Evolutionary conservation across 2,797 vertebrate genomes (phyloP).

Genomic region (Melanotaenia maccullochi): DNA sequence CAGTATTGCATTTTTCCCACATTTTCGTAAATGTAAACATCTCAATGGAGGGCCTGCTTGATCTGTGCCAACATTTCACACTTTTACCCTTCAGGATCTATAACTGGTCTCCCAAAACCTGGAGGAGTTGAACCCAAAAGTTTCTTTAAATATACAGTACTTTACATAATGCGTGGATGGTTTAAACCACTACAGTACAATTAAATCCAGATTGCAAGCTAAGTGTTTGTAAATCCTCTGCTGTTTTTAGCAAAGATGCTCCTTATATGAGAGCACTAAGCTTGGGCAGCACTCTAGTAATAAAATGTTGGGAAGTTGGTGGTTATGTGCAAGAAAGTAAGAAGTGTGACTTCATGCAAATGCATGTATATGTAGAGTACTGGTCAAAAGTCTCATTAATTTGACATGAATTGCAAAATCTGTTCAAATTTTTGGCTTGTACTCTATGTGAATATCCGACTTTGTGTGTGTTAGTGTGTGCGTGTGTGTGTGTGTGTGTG

Average conservation of each 20-base stretch:
- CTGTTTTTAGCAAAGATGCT: slow-evolving; percentile 31
- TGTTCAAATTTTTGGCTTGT: neutral
- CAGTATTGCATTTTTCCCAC: slow-evolving; percentile 68
- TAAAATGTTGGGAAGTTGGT: slow-evolving; percentile 61
- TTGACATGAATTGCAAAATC: neutral
- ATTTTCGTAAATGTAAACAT: slow-evolving; percentile 56
- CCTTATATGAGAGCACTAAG: slow-evolving; percentile 55
- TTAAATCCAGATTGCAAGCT: slow-evolving; percentile 5
- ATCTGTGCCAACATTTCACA: slow-evolving; percentile 35
- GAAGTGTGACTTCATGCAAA: slow-evolving; percentile 63
- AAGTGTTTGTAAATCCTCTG: slow-evolving; percentile 14
- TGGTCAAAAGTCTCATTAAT: neutral
- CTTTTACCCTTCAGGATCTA: slow-evolving; percentile 26
- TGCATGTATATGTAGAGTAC: neutral
- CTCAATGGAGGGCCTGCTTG: slow-evolving; percentile 13
- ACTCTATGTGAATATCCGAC: neutral
- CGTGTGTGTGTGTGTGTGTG: slow-evolving; percentile 20
- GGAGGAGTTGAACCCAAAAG: slow-evolving; percentile 31
- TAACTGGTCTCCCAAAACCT: slow-evolving; percentile 21
- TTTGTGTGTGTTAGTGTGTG: neutral
- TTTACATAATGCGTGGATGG: slow-evolving; percentile 12
- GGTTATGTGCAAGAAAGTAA: slow-evolving; percentile 55
- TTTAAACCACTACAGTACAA: slow-evolving; percentile 22
- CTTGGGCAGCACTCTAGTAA: slow-evolving; percentile 34
- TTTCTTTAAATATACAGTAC: slow-evolving; percentile 29